These are phyloP conservation scores for Rotaria socialis DNA, from an alignment of 2,888 invertebrate species.

Conservation along the genomic window DNA sequence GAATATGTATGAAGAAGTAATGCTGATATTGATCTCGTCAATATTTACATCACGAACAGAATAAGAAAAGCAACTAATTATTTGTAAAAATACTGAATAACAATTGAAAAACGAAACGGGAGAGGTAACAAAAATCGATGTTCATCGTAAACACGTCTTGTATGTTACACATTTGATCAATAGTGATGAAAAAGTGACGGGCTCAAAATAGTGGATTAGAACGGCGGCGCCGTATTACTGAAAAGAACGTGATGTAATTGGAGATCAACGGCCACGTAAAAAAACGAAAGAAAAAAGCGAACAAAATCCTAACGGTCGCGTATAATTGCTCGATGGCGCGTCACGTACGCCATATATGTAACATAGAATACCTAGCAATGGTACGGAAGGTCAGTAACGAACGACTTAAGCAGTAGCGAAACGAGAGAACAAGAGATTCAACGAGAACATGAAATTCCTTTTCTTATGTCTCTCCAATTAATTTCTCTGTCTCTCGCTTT, in stretches of 20 bases:
- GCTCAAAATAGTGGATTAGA: not conserved
- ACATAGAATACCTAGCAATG: not conserved
- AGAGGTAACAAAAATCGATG: not conserved
- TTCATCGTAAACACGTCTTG: not conserved
- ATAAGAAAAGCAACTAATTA: not conserved
- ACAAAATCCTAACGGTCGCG: not conserved
- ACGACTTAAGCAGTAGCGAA: not conserved
- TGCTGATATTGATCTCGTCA: not conserved
- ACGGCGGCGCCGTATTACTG: not conserved
- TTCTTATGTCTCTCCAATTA: not conserved
- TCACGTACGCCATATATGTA: not conserved
- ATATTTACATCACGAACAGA: not conserved
- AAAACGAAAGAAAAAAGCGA: not conserved
- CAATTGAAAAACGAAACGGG: not conserved
- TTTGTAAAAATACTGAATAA: not conserved
- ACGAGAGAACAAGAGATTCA: not conserved
- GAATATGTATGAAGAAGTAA: not conserved
- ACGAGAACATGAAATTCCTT: not conserved
- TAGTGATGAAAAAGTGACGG: not conserved
- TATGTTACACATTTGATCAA: not conserved
- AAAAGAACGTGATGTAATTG: not conserved
- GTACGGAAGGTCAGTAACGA: conserved; percentile 12
- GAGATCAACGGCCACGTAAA: not conserved
- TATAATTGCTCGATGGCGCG: conserved; percentile 1
- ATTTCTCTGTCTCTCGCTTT: not conserved